Evolutionary conservation across 2,888 invertebrate genomes (phyloP), one percentile per base, ranked within the genome.

Genomic region (Acholoe squamosa): DNA sequence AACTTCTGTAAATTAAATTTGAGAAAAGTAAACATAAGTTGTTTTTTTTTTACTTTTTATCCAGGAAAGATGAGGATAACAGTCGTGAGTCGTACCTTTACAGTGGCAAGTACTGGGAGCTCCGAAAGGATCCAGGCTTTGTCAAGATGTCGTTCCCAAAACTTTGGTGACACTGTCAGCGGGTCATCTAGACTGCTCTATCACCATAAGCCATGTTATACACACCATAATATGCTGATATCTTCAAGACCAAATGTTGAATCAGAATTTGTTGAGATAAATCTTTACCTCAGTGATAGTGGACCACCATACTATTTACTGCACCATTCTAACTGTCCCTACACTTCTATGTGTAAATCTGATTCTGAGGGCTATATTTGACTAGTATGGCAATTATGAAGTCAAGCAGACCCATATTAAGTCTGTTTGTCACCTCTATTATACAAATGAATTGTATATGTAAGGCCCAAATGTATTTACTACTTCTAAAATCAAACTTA

Each of bases 71-170:
- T n/a, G 96, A 96, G 88, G 93, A 93, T 84, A 93, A 94, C 84
- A 97, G 97, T 54, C 97, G 97, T 91, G 97, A 97, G 94, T 96
- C 96, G 90, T 98, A 97, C 97, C 97, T 97, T 94, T 98, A 97
- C 96, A 97, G 97, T 92, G 97, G 97, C 89, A 97, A 97, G 95
- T 98, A 98, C 96, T 98, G 98, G 98, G 97, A 97, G 93, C 96
- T 96, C 92, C 95, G 97, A 31, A 97, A 97, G 93, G 97, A 97
- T 93, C 97, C 97, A 0, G 97, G 97, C 86, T 98, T 97, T 96
- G 95, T 92, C 33, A 94, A 94, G 88, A 93, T 95, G 93, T 92
- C 93, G 0, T 93, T 95, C 67, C 92, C 93, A 43, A 93, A 94
- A 88, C 91, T 94, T 22, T 94, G 94, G 94, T 94, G 67, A 86